Conservation (phyloP, 2,888 invertebrate genomes). For the Lydus trimaculatus region DNA sequence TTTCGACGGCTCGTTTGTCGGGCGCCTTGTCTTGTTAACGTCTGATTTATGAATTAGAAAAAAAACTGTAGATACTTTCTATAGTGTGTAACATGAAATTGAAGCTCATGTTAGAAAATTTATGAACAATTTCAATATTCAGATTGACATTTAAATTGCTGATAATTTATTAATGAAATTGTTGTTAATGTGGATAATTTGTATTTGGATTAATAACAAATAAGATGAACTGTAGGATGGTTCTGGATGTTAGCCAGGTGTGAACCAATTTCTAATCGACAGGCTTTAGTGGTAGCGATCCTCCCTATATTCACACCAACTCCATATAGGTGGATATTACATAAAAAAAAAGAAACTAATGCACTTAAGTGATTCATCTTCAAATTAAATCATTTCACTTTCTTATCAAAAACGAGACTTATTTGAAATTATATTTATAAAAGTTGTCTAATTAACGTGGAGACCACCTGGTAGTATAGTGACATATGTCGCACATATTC, state of each 20-base stretch:
- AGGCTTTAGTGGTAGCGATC: slow-evolving; percentile 39
- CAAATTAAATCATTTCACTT: not conserved
- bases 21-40: slow-evolving; percentile 59
- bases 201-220: not conserved
- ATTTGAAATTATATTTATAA: not conserved
- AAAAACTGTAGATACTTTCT: not conserved
- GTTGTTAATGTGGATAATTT: slow-evolving; percentile 6
- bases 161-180: slow-evolving; percentile 11
- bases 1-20: slow-evolving; percentile 57
- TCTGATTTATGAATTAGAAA: slow-evolving; percentile 51
- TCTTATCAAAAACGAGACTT: not conserved
- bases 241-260: slow-evolving; percentile 40
- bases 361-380: no score
- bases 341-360: not conserved
- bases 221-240: not conserved
- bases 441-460: not conserved
- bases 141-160: not conserved
- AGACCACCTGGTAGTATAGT: not conserved
- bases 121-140: no score
- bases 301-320: slow-evolving; percentile 38
- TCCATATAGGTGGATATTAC: not conserved
- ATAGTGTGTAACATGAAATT: slow-evolving; percentile 3
- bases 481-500: not conserved
- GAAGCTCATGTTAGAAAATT: not conserved
- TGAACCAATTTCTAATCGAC: slow-evolving; percentile 44